Percentiles rank a stretch among this genome's conserved stretches.
Evolutionary conservation across 1,140 invertebrate genomes (phyloP).

Genomic region (Drosophila obscura): DNA sequence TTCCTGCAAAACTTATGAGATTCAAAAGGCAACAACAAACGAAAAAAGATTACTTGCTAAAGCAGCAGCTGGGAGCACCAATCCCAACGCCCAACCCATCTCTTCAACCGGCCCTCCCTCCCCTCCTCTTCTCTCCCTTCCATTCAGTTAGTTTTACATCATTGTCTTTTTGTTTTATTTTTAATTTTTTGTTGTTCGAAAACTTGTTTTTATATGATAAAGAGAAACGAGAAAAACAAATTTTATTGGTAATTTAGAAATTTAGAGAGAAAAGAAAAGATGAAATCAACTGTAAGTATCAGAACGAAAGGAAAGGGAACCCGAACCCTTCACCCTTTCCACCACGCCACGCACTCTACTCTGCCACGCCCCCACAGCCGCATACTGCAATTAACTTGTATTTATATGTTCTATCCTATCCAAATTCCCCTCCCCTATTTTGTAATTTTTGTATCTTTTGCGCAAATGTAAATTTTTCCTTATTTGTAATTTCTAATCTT

Average conservation of each 20-base stretch:
- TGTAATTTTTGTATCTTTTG: slow-evolving; percentile 32
- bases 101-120: not conserved
- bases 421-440: not conserved
- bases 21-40: slow-evolving; percentile 46
- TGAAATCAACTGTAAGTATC: slow-evolving; percentile 41
- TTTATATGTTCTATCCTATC: slow-evolving; percentile 1
- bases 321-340: slow-evolving; percentile 11
- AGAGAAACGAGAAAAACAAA: slow-evolving; percentile 35
- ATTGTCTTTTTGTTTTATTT: slow-evolving; percentile 36
- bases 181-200: slow-evolving; percentile 37
- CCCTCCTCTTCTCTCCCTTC: slow-evolving; percentile 3
- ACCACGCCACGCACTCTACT: too few species aligned
- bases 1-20: slow-evolving; percentile 95
- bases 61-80: not conserved
- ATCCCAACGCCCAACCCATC: not conserved
- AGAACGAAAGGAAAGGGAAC: slow-evolving; percentile 15
- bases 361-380: slow-evolving; percentile 26
- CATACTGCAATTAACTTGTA: slow-evolving; percentile 66
- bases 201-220: slow-evolving; percentile 46
- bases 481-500: slow-evolving; percentile 35
- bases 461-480: slow-evolving; percentile 64
- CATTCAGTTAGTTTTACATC: slow-evolving; percentile 20
- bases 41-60: slow-evolving; percentile 26
- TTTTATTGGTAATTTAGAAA: slow-evolving; percentile 17
- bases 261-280: not conserved